Evolutionary conservation across 1,140 invertebrate species (phyloP).

Genomic region (Drosophila rhopaloa): DNA sequence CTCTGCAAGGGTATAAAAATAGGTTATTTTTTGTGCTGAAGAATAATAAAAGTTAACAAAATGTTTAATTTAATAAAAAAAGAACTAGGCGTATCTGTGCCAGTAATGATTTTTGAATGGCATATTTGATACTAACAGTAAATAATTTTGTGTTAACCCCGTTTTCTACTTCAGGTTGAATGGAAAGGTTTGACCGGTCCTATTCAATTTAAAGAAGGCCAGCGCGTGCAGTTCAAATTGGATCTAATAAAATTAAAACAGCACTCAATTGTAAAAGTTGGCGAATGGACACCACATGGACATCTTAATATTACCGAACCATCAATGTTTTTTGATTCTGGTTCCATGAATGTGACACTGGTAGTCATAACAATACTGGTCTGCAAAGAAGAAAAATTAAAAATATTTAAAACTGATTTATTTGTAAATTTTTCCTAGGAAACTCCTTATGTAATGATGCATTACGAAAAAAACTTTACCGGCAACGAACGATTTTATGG

Average conservation of each 20-base stretch:
- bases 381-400: not conserved
- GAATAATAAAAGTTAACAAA: too few relatives aligned
- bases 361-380: conserved; percentile 83
- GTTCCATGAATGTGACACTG: conserved; percentile 94
- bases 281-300: conserved; percentile 90
- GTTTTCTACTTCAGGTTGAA: conserved; percentile 57
- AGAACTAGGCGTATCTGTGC: too few relatives aligned
- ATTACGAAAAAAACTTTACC: conserved; percentile 91
- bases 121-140: too few relatives aligned
- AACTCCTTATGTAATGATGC: conserved; percentile 97
- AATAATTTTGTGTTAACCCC: too few relatives aligned
- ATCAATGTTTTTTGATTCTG: conserved; percentile 92
- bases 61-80: too few relatives aligned
- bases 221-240: conserved; percentile 92
- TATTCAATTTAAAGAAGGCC: conserved; percentile 94
- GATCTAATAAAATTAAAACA: conserved; percentile 93
- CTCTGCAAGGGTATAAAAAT: too few relatives aligned
- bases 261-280: conserved; percentile 89
- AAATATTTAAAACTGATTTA: not conserved
- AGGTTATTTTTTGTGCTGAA: too few relatives aligned
- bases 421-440: conserved; percentile 87
- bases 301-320: conserved; percentile 93
- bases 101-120: too few relatives aligned
- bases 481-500: conserved; percentile 97
- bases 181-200: conserved; percentile 93